These are phyloP conservation scores for Pseudolycoriella hygida DNA, from an alignment of 2,888 invertebrate species.

Conservation along the genomic window DNA sequence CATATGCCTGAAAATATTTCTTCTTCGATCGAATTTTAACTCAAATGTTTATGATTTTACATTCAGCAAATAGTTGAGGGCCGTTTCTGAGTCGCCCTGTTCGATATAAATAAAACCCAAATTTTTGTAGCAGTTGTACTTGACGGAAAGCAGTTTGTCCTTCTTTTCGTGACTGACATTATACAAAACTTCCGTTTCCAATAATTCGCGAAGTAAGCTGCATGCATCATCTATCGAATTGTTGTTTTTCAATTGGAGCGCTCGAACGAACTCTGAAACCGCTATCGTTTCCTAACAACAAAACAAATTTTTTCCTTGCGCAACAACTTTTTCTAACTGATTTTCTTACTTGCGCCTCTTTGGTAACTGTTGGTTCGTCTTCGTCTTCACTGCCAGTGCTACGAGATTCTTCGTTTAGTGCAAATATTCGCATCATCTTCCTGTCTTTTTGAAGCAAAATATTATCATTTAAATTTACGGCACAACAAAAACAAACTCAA, in stretches of 20 bases:
- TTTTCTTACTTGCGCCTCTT: conserved; percentile 13
- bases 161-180: conserved; percentile 38
- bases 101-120: conserved; percentile 51
- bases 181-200: conserved; percentile 41
- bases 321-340: background rate
- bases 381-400: conserved; percentile 11
- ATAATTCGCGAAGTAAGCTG: conserved; percentile 44
- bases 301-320: background rate
- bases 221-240: conserved; percentile 48
- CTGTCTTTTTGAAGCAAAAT: background rate
- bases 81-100: conserved; percentile 38
- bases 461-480: background rate
- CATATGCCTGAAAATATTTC: conserved; percentile 39
- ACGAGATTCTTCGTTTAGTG: conserved; percentile 12
- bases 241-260: conserved; percentile 48
- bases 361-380: conserved; percentile 12
- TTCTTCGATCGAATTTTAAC: background rate
- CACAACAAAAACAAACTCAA: background rate
- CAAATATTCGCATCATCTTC: conserved; percentile 13
- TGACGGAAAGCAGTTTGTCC: conserved; percentile 44
- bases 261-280: conserved; percentile 58
- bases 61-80: conserved; percentile 48
- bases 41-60: conserved; percentile 23
- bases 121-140: conserved; percentile 72
- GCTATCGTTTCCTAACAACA: conserved; percentile 52